Percentiles rank a stretch among this genome's conserved stretches.
Evolutionary conservation across 2,113 vertebrate species (phyloP).

Genomic region (Elachura formosa): DNA sequence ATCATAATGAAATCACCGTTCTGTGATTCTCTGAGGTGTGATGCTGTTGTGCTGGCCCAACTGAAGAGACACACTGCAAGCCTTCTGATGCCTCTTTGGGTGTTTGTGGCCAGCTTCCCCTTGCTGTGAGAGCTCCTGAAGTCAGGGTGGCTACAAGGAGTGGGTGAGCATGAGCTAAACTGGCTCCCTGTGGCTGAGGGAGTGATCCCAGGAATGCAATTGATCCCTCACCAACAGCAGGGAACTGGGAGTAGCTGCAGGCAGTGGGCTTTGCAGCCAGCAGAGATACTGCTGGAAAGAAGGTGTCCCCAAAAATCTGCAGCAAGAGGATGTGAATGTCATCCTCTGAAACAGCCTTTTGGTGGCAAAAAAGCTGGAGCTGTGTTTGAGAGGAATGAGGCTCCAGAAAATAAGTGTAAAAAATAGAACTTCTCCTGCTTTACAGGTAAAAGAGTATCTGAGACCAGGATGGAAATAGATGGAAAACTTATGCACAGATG

Average conservation of each 20-base stretch:
- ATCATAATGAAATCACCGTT: too few relatives aligned
- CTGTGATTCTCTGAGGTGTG: neutral
- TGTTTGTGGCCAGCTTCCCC: neutral
- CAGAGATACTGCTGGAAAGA: neutral
- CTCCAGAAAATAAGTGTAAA: neutral
- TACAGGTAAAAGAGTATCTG: neutral
- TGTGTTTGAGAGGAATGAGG: neutral
- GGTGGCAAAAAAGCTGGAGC: neutral
- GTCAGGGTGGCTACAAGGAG: neutral
- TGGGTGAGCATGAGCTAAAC: neutral
- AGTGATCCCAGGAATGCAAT: neutral
- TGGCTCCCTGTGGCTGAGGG: neutral
- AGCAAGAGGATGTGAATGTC: neutral
- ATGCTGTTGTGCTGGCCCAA: neutral
- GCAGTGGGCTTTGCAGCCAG: neutral
- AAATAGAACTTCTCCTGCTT: neutral
- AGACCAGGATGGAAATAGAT: conserved; percentile 26
- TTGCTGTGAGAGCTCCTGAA: neutral
- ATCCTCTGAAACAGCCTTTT: neutral
- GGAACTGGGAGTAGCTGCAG: neutral
- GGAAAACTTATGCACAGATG: conserved; percentile 46
- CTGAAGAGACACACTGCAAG: neutral
- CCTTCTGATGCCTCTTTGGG: neutral
- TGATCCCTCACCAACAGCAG: neutral
- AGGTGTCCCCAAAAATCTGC: neutral